These are phyloP conservation scores for Potamarius usumacintae DNA, from an alignment of 2,113 vertebrate genomes.

Conservation along the genomic window DNA sequence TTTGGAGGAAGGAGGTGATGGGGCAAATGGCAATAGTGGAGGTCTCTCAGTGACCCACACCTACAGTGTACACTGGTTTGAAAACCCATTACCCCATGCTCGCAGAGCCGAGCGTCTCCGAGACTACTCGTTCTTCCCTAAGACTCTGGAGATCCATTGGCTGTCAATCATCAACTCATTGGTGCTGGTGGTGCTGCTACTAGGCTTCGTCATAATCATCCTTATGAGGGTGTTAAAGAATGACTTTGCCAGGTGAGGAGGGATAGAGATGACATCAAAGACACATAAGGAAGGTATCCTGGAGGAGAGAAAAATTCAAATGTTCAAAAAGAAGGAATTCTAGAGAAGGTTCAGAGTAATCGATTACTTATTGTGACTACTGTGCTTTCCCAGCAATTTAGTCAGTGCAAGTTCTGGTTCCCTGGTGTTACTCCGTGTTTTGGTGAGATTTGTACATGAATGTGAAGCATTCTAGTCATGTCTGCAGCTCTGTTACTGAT, in stretches of 20 bases:
- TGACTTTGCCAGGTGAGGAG: conserved; percentile 80
- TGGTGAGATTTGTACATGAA: neutral
- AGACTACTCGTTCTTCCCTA: conserved; percentile 86
- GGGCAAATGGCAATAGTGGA: conserved; percentile 62
- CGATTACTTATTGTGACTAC: neutral
- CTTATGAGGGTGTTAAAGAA: conserved; percentile 91
- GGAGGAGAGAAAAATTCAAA: neutral
- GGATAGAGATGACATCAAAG: neutral
- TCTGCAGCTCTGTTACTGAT: neutral
- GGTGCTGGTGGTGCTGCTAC: conserved; percentile 88
- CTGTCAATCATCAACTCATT: conserved; percentile 91
- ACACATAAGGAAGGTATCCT: neutral
- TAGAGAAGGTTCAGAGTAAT: neutral
- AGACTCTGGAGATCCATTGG: conserved; percentile 92
- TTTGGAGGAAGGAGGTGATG: conserved; percentile 75
- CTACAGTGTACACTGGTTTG: conserved; percentile 87
- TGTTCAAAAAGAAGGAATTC: neutral
- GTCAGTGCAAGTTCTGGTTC: neutral
- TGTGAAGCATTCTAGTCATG: too few species aligned
- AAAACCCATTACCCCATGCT: conserved; percentile 72
- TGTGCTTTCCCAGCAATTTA: too few species aligned
- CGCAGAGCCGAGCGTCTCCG: conserved; percentile 78
- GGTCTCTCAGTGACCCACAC: conserved; percentile 78
- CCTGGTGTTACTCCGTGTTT: neutral
- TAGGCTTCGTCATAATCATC: conserved; percentile 92